Evolutionary conservation across 2,888 invertebrate genomes (phyloP).

Genomic region (Parthenolecanium corni): DNA sequence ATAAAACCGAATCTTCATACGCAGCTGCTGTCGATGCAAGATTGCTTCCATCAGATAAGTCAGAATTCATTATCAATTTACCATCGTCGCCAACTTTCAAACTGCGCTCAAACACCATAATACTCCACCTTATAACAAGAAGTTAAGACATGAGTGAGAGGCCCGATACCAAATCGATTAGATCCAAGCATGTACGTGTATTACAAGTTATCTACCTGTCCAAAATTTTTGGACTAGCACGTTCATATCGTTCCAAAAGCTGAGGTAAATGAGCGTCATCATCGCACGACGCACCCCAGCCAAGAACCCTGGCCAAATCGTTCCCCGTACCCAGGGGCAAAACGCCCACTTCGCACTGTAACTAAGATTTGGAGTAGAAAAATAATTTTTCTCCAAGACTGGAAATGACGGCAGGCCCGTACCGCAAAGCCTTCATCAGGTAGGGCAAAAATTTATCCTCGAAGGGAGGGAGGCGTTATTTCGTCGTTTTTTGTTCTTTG

Average conservation of each 20-base stretch:
- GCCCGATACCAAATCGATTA: neutral
- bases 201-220: conserved; percentile 73
- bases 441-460: no score
- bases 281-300: conserved; percentile 94
- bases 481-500: no score
- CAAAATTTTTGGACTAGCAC: conserved; percentile 94
- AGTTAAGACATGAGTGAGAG: neutral
- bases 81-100: conserved; percentile 44
- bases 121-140: conserved; percentile 63
- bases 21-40: conserved; percentile 46
- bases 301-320: conserved; percentile 85
- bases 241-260: conserved; percentile 84
- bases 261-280: conserved; percentile 87
- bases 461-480: no score
- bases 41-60: conserved; percentile 26
- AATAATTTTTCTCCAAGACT: neutral
- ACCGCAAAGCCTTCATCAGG: no score
- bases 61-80: conserved; percentile 31
- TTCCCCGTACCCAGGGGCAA: conserved; percentile 93
- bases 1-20: conserved; percentile 64
- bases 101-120: conserved; percentile 79
- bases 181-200: neutral
- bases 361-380: conserved; percentile 43
- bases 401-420: no score
- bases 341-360: conserved; percentile 88